A percentile compares a stretch with the other conserved stretches of the same genome.
These are phyloP conservation scores for Luehdorfia chinensis DNA, from an alignment of 1,140 invertebrate species.

Conservation along the genomic window DNA sequence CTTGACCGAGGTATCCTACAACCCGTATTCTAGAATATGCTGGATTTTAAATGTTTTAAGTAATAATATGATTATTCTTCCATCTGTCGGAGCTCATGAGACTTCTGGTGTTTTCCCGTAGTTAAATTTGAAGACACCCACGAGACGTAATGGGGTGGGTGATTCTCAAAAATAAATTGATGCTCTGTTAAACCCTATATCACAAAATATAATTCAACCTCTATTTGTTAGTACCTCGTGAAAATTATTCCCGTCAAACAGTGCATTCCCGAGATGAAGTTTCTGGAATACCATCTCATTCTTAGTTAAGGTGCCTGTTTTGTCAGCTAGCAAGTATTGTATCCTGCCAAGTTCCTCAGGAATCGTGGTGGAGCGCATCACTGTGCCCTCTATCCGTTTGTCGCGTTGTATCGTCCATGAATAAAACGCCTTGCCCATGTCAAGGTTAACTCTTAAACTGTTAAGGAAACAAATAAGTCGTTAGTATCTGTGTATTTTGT, in stretches of 20 bases:
- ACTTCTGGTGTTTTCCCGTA: too few species aligned
- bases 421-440: conserved; percentile 99
- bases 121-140: too few species aligned
- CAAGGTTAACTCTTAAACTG: conserved; percentile 97
- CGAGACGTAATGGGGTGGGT: too few species aligned
- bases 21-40: too few species aligned
- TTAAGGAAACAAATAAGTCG: neutral
- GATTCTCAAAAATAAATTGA: too few species aligned
- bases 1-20: too few species aligned
- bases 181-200: too few species aligned
- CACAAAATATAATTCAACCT: too few species aligned
- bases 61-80: too few species aligned
- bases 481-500: neutral
- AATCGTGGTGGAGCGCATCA: conserved; percentile 99
- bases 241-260: conserved; percentile 92
- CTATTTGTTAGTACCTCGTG: conserved; percentile 91
- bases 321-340: conserved; percentile 96
- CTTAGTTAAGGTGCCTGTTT: conserved; percentile 98
- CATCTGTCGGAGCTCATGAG: too few species aligned
- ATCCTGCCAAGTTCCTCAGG: conserved; percentile 98
- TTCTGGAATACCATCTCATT: conserved; percentile 99
- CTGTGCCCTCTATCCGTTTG: conserved; percentile 93
- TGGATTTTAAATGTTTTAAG: too few species aligned
- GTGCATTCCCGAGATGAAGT: conserved; percentile 93
- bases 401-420: conserved; percentile 98